Conservation (phyloP, 35 echinoderm and acorn worm species). For the Lytechinus pictus region DNA sequence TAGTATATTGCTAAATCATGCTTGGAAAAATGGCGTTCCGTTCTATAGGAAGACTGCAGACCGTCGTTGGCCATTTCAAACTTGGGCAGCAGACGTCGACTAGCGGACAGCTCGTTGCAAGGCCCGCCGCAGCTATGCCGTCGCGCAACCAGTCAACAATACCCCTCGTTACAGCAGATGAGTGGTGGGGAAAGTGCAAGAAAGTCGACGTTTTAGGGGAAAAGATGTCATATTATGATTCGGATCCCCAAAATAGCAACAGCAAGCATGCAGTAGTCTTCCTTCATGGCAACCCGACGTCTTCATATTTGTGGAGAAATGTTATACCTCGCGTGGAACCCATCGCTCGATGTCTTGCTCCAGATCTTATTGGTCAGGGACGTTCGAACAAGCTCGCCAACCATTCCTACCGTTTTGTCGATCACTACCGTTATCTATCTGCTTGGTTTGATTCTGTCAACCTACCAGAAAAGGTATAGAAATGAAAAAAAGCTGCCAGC, state of each 20-base stretch:
- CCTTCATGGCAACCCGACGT: slow-evolving; percentile 94
- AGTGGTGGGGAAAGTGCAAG: slow-evolving; percentile 83
- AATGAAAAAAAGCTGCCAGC: background rate
- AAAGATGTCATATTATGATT: slow-evolving; percentile 90
- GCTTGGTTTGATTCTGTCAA: slow-evolving; percentile 83
- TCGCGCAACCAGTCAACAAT: background rate
- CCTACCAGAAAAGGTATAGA: slow-evolving; percentile 72
- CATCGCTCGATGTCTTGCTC: slow-evolving; percentile 79
- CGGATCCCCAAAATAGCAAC: slow-evolving; percentile 63
- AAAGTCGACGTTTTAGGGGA: slow-evolving; percentile 71
- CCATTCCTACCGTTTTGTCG: slow-evolving; percentile 73
- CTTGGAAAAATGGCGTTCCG: background rate
- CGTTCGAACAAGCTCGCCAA: slow-evolving; percentile 73
- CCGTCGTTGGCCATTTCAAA: background rate
- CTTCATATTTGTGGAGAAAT: slow-evolving; percentile 93
- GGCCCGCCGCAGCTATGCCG: background rate
- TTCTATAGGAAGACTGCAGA: background rate
- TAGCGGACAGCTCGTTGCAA: background rate
- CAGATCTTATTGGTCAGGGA: slow-evolving; percentile 92
- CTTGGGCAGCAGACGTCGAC: background rate
- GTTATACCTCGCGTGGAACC: slow-evolving; percentile 78
- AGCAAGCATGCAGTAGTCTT: slow-evolving; percentile 66
- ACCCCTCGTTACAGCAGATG: slow-evolving; percentile 62
- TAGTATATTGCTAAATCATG: slow-evolving; percentile 3
- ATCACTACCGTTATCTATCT: slow-evolving; percentile 89